Percentiles rank a stretch among this genome's conserved stretches.
Evolutionary conservation across 2,888 invertebrate genomes (phyloP).

Genomic region (Dromius quadrimaculatus): DNA sequence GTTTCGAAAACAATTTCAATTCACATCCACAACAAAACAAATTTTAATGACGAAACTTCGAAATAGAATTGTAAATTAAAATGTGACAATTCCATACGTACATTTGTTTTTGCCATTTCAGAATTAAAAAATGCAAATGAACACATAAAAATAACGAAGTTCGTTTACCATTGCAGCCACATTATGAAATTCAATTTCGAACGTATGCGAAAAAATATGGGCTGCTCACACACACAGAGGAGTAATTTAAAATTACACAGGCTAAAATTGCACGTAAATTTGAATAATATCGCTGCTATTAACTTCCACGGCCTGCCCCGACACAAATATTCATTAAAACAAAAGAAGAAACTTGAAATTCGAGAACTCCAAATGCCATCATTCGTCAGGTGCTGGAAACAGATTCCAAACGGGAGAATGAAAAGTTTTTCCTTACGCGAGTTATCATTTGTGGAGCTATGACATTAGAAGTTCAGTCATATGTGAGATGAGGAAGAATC

Average conservation of each 20-base stretch:
- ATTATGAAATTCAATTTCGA: constrained; percentile 51
- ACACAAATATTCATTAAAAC: constrained; percentile 41
- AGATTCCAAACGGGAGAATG: too few species aligned
- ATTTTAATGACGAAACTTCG: constrained; percentile 50
- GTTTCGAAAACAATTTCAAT: constrained; percentile 45
- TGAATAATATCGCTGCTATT: constrained; percentile 46
- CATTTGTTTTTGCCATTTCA: constrained; percentile 46
- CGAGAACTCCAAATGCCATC: too few species aligned
- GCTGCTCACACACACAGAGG: constrained; percentile 41
- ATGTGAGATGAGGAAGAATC: too few species aligned
- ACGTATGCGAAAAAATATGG: constrained; percentile 47
- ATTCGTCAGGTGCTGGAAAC: too few species aligned
- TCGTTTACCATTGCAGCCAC: constrained; percentile 48
- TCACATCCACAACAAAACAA: constrained; percentile 39
- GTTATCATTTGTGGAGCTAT: too few species aligned
- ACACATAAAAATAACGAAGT: constrained; percentile 52
- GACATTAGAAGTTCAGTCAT: too few species aligned
- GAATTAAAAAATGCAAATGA: constrained; percentile 52
- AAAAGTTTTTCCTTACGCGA: too few species aligned
- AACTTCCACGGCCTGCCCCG: constrained; percentile 25
- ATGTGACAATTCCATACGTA: constrained; percentile 51
- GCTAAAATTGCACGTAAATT: constrained; percentile 50
- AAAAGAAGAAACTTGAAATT: not conserved
- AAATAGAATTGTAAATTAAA: constrained; percentile 45
- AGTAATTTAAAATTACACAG: constrained; percentile 47